These are phyloP conservation scores for Sturmia bella DNA, from an alignment of 2,888 invertebrate species.

Conservation along the genomic window DNA sequence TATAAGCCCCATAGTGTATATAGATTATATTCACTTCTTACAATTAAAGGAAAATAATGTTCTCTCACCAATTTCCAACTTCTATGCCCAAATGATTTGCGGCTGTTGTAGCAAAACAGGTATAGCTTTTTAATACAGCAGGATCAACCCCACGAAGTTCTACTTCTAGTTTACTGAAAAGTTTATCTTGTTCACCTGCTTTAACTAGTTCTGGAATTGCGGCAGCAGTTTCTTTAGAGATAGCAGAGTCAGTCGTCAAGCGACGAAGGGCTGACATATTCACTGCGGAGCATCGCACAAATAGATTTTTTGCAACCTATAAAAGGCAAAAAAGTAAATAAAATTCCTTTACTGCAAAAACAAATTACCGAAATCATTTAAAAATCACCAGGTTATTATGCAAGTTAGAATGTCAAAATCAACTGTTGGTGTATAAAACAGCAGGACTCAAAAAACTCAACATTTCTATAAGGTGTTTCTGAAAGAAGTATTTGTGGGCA, in stretches of 20 bases:
- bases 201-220: background rate
- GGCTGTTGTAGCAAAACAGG: conserved; percentile 90
- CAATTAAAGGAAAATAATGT: too few relatives aligned
- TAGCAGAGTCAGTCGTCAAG: conserved; percentile 48
- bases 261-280: conserved; percentile 37
- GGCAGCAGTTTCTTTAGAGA: background rate
- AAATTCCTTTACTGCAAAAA: conserved; percentile 1
- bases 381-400: conserved; percentile 46
- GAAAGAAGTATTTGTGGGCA: too few relatives aligned
- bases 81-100: conserved; percentile 91
- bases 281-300: conserved; percentile 35
- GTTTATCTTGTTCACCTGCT: conserved; percentile 84
- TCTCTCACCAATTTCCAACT: conserved; percentile 85
- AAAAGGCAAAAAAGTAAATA: conserved; percentile 6
- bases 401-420: too few relatives aligned
- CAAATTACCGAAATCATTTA: conserved; percentile 55
- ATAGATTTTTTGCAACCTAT: conserved; percentile 62
- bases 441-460: too few relatives aligned
- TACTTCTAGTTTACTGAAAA: conserved; percentile 91
- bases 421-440: too few relatives aligned
- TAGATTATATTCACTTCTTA: too few relatives aligned
- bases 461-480: too few relatives aligned
- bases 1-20: too few relatives aligned
- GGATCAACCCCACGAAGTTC: conserved; percentile 94
- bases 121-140: conserved; percentile 93